Evolutionary conservation across 92 coral and sea anemone genomes (phyloP).

Genomic region (Isaurus tuberculatus): DNA sequence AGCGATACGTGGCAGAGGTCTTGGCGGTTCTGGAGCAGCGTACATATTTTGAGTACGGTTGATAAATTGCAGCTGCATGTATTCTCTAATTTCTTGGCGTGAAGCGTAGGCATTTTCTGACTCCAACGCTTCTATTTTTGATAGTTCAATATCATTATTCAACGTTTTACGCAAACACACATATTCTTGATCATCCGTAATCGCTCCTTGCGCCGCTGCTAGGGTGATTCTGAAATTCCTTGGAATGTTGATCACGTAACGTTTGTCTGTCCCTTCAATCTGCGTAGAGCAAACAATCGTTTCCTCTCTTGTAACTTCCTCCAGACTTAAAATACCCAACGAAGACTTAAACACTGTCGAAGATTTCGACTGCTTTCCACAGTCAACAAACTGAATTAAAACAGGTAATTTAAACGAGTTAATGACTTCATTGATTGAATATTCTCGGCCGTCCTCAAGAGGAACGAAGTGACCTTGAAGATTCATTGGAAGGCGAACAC

Average conservation of each 20-base stretch:
- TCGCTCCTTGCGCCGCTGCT: neutral
- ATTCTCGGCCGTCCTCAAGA: conserved; percentile 10
- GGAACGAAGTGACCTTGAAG: conserved; percentile 16
- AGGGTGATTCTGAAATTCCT: neutral
- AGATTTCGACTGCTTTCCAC: neutral
- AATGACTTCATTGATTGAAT: conserved; percentile 36
- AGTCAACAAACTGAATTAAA: conserved; percentile 28
- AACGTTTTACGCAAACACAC: neutral
- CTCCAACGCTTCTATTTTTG: neutral
- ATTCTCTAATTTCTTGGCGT: conserved; percentile 1
- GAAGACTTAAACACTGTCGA: neutral
- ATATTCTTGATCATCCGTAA: neutral
- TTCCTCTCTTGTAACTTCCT: neutral
- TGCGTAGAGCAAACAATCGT: neutral
- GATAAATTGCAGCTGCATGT: conserved; percentile 1
- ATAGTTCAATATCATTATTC: neutral
- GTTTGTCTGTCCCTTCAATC: neutral
- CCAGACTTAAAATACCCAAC: neutral
- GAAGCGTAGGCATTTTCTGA: conserved; percentile 4
- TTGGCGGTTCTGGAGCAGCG: neutral
- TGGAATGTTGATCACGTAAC: neutral
- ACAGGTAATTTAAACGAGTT: conserved; percentile 33
- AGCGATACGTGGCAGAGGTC: conserved; percentile 10
- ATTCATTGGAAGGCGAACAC: conserved; percentile 28
- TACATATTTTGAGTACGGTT: neutral